Base-by-base conservation (phyloP, 2,797 vertebrate genomes). In the Neosalanx taihuensis region DNA sequence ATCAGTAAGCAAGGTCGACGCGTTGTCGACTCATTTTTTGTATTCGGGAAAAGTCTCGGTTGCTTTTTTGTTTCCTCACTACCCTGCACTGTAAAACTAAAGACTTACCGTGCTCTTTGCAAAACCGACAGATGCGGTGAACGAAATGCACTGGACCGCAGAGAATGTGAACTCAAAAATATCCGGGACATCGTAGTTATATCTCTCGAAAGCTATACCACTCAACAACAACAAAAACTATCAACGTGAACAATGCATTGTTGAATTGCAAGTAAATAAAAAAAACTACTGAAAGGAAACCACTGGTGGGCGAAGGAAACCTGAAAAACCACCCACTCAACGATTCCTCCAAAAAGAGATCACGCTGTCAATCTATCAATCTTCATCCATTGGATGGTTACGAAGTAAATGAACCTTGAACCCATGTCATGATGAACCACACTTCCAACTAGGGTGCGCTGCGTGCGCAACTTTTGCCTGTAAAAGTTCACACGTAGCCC, bases 111-210 rank as follows among this genome's bases (percentile, higher is more conserved):
- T 0, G 71, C 17, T 68, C 66, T 81, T 35, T 63, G 67, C 3
- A 79, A 9, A 49, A 70, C 0, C 20, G 26, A 58, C 0, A 20
- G 15, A 1, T 23, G 26, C 33, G 69, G 49, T 65, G 69, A 61
- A 9, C 82, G 65, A 1, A 20, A 49, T 0, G 18, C 1, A n/a
- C 20, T 10, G 9, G 1, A 59, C 46, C 86, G 82, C 0, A 86
- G 49, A 66, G 70, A n/a, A n/a, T 41, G 68, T 10, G 72, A 69
- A 46, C 72, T 15, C 3, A 83, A 4, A 0, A 68, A 72, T 26
- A 81, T 30, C 53, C 35, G 73, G 13, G 23, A 46, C 57, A 83
- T 63, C 88, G 91, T 91, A 1, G 1, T 46, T 37, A 17, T 41
- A n/a, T 23, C n/a, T 46, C 23, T 3, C 13, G 17, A 29, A 46